A percentile compares a stretch with the other conserved stretches of the same genome.
phyloP scores from a whole-genome alignment of 1,140 invertebrate species.

The Rhagoletis pomonella region DNA sequence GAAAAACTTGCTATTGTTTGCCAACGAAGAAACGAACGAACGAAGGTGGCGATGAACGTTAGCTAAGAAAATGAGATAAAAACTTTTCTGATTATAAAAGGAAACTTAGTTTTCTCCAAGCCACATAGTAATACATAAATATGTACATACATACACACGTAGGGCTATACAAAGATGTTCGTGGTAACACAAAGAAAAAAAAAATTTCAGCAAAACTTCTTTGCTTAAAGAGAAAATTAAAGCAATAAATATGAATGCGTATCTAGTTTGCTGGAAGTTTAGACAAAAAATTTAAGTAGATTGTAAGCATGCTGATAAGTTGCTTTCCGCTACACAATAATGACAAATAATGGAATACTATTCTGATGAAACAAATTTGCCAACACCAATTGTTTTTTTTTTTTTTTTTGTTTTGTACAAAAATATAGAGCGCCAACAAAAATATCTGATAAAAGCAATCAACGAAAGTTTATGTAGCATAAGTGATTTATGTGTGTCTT shows the following conservation, averaged over 20 bases:
- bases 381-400: too few relatives aligned
- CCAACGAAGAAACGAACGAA: neutral
- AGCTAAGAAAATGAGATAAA: constrained; percentile 27
- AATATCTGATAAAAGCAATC: neutral
- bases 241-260: neutral
- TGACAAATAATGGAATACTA: too few relatives aligned
- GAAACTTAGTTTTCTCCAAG: constrained; percentile 5
- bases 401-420: too few relatives aligned
- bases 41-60: constrained; percentile 14
- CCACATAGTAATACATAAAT: neutral
- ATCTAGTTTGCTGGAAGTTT: neutral
- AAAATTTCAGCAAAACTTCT: neutral
- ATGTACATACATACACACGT: neutral
- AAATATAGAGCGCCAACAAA: too few relatives aligned
- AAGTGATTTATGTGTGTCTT: neutral
- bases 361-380: too few relatives aligned
- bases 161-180: neutral
- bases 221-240: neutral
- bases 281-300: neutral
- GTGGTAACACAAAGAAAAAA: neutral
- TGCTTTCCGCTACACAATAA: too few relatives aligned
- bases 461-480: neutral
- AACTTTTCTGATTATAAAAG: constrained; percentile 35
- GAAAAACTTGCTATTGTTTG: constrained; percentile 72
- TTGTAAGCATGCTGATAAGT: too few relatives aligned